Base-by-base conservation (phyloP, 2,113 vertebrate species). In the Sisor rabdophorus region DNA sequence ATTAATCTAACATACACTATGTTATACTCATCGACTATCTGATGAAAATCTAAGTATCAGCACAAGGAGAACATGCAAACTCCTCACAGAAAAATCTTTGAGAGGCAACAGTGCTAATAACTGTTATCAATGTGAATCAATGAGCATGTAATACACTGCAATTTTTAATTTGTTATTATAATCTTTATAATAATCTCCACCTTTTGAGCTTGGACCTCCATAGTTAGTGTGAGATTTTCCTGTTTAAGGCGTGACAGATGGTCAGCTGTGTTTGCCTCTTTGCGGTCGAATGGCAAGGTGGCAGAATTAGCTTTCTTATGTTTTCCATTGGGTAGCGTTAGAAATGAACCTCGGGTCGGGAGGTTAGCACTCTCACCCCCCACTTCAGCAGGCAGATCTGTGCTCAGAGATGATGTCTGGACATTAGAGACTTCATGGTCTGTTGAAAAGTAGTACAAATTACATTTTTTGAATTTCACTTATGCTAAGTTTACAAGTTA, bases 151-250 rank as follows among this genome's bases (percentile, higher is more conserved):
- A 67, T 16, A 9, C 15, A 67, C 40, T 20, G 1, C 24, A 52
- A 28, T 52, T 52, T 24, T 11, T 28, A n/a, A 50, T 69, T 11
- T 20, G 48, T 69, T 36, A 54, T 26, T 65, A 28, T 44, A 44
- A 44, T 44, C 40, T 44, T 44, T 44, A 10, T 59, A 47, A 1
- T 56, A 44, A 64, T 47, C 24, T 87, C 88, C 44, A 97, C 96
- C 95, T 97, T 98, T 86, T 98, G 96, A 73, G 94, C 91, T 79
- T 93, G 92, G 73, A 98, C 87, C 83, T 98, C 95, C 68, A 93
- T 90, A 3, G 87, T 87, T 75, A 97, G 90, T 0, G 82, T 88
- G 81, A 93, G 79, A 54, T 94, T 90, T 78, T 96, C 93, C 55
- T 95, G 93, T 75, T 94, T 90, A 20, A 95, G 88, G 13, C 85